These are phyloP conservation scores for Drosophila baimaii DNA, from an alignment of 1,140 invertebrate species.

Conservation along the genomic window DNA sequence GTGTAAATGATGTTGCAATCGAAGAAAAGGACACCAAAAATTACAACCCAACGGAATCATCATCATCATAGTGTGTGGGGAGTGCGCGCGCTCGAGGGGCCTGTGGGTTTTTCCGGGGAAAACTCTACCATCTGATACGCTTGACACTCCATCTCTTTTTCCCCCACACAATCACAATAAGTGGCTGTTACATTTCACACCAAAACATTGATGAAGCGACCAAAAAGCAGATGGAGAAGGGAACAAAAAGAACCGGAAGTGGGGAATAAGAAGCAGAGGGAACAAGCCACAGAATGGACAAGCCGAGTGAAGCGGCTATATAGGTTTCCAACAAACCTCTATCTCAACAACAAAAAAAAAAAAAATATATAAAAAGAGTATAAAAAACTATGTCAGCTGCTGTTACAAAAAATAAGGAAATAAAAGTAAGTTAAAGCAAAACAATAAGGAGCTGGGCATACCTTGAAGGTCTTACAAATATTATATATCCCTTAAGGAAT, in stretches of 20 bases:
- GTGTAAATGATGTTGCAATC: slow-evolving; percentile 74
- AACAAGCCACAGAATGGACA: slow-evolving; percentile 60
- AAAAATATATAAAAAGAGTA: slow-evolving; percentile 8
- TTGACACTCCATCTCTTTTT: slow-evolving; percentile 39
- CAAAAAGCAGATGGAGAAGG: slow-evolving; percentile 26
- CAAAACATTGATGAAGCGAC: slow-evolving; percentile 72
- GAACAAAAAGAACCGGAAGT: slow-evolving; percentile 20
- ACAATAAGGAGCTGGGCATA: background rate
- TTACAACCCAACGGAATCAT: slow-evolving; percentile 57
- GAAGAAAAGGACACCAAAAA: slow-evolving; percentile 67
- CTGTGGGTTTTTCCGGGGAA: slow-evolving; percentile 13
- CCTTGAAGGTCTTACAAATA: background rate
- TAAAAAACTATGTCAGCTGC: slow-evolving; percentile 44
- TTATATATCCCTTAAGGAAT: too few relatives aligned
- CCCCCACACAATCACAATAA: slow-evolving; percentile 74
- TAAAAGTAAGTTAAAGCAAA: background rate
- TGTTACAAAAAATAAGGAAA: slow-evolving; percentile 14
- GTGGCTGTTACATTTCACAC: slow-evolving; percentile 82
- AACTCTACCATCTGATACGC: slow-evolving; percentile 60
- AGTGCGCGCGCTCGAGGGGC: background rate
- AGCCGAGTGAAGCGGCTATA: slow-evolving; percentile 35
- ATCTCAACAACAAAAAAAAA: slow-evolving; percentile 9
- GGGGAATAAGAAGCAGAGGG: slow-evolving; percentile 27
- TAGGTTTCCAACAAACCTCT: slow-evolving; percentile 20
- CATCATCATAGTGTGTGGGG: slow-evolving; percentile 21